Base-by-base conservation (phyloP, 1,140 invertebrate species). In the Drosophila sp. region DNA sequence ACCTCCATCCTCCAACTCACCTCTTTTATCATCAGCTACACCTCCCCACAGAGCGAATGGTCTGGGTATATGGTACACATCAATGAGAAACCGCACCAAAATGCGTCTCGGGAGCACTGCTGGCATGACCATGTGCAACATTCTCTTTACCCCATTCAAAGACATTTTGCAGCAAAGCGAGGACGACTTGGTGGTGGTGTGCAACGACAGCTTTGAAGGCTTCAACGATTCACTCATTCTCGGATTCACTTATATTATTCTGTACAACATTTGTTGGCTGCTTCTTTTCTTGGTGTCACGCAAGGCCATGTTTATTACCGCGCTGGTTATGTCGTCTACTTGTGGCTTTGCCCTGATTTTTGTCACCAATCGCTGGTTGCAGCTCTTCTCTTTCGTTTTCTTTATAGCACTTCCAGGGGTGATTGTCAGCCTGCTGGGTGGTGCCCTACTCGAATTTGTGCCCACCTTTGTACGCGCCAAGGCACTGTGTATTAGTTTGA, bases 401-500 rank as follows among this genome's bases (percentile, higher is more conserved):
- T 70, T 86, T 0, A 33, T 86, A 32, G 60, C 76, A 0, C 25
- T 75, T 1, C 82, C 82, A 0, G 82, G 82, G 1, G 63, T 79
- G 6, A 29, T 81, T 1, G 50, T 81, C 23, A 70, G 75, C 23
- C 44, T 86, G 5, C 35, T 86, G 10, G 82, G 82, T 6, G 82
- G 82, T 5, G 75, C 78, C 5, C 78, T 86, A 0, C 70, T 84
- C 1, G 56, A 65, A 2, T 79, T 81, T 56, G 66, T 86, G 5
- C 82, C 82, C 44, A 86, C 82, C 2, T 65, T 65, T 17, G 5
- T 85, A 1, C 78, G 82, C 0, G 82, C 41, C 8, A 86, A 86
- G 47, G 82, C 82, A 0, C 4, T 86, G 11, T 86, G 82, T 32
- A 86, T 86, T 1, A 70, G 82, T 27, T 32, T 86, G 35, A 86